phyloP scores from a whole-genome alignment of 2,888 invertebrate genomes.

The Dolichopus griseipennis region DNA sequence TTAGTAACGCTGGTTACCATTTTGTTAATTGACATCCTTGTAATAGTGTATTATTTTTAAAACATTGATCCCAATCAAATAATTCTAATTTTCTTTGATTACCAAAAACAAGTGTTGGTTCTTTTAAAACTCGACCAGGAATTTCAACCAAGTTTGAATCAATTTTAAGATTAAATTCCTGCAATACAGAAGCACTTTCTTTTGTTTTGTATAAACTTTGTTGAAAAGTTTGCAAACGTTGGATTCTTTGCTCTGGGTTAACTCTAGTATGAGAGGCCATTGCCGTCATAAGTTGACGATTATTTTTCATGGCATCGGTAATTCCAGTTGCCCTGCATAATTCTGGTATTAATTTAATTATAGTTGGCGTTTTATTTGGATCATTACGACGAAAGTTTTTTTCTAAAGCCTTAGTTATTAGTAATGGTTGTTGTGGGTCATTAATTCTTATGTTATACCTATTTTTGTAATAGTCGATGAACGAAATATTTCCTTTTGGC shows the following conservation, averaged over 20 bases:
- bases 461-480: constrained; percentile 57
- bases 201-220: constrained; percentile 47
- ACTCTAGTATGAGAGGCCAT: constrained; percentile 68
- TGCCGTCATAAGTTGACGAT: constrained; percentile 57
- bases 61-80: constrained; percentile 9
- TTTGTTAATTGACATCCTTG: neutral
- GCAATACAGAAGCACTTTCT: constrained; percentile 50
- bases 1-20: neutral
- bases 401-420: constrained; percentile 61
- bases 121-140: constrained; percentile 55
- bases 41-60: neutral
- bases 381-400: constrained; percentile 53
- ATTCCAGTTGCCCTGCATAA: constrained; percentile 76
- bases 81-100: constrained; percentile 22
- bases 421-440: constrained; percentile 63
- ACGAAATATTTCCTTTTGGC: constrained; percentile 49
- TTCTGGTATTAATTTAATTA: constrained; percentile 72
- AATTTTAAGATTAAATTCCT: constrained; percentile 61
- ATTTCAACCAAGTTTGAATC: constrained; percentile 54
- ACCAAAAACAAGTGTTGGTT: constrained; percentile 55
- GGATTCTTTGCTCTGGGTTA: constrained; percentile 56
- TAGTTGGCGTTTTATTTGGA: constrained; percentile 45
- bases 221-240: constrained; percentile 60
- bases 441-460: constrained; percentile 59
- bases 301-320: constrained; percentile 55